Evolutionary conservation across 2,888 invertebrate genomes (phyloP).

Genomic region (Meiosimyza platycephala): DNA sequence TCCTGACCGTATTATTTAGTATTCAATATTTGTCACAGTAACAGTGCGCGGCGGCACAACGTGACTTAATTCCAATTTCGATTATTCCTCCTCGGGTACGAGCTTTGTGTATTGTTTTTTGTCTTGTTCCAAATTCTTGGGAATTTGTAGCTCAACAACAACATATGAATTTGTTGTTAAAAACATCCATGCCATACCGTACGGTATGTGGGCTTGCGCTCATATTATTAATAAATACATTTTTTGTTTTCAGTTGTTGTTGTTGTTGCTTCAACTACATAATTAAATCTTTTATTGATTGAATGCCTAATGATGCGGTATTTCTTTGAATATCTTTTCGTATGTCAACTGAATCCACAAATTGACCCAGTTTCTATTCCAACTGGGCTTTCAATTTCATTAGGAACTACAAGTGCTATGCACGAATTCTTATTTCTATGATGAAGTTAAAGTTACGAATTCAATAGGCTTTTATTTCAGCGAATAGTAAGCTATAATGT

Average conservation of each 20-base stretch:
- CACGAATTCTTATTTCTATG: too few relatives aligned
- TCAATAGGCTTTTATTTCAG: too few relatives aligned
- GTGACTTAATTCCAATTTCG: constrained; percentile 50
- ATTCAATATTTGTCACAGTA: constrained; percentile 21
- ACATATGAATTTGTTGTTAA: too few relatives aligned
- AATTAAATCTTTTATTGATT: neutral
- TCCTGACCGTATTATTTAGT: constrained; percentile 22
- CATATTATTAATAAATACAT: constrained; percentile 6
- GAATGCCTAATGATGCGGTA: neutral
- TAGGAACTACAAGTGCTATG: neutral
- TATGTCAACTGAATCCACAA: constrained; percentile 12
- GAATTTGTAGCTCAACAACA: neutral
- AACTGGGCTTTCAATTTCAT: constrained; percentile 25
- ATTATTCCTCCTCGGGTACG: constrained; percentile 13
- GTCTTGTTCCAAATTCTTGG: constrained; percentile 51
- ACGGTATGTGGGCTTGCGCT: too few relatives aligned
- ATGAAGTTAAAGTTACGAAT: too few relatives aligned
- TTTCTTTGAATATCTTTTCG: neutral
- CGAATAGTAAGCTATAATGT: too few relatives aligned
- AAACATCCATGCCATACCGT: too few relatives aligned
- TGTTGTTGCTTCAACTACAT: neutral
- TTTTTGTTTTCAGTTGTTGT: neutral
- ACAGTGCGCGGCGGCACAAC: constrained; percentile 35
- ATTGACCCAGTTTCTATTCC: neutral
- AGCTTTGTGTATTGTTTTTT: neutral